phyloP scores from a whole-genome alignment of 2,888 invertebrate species.

The Arenicola marina region DNA sequence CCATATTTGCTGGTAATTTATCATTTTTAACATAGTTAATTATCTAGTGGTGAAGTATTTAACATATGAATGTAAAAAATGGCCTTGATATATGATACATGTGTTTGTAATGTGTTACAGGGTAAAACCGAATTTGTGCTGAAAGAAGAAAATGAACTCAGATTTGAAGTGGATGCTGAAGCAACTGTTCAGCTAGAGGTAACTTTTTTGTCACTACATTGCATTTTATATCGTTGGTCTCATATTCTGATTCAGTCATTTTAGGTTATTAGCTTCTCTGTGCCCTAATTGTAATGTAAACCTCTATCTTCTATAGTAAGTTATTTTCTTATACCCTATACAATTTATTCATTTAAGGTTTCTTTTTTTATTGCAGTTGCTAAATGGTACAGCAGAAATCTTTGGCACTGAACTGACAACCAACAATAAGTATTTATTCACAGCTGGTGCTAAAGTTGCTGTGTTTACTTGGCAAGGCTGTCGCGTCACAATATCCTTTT shows the following conservation, averaged over 20 bases:
- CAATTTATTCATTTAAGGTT: not conserved
- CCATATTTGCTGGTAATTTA: too few relatives aligned
- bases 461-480: conserved; percentile 97
- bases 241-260: too few relatives aligned
- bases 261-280: too few relatives aligned
- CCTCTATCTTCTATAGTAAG: too few relatives aligned
- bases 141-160: conserved; percentile 85
- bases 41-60: too few relatives aligned
- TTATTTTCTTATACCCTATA: not conserved
- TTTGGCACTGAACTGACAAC: conserved; percentile 96
- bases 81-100: too few relatives aligned
- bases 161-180: conserved; percentile 86
- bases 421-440: conserved; percentile 88
- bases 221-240: too few relatives aligned
- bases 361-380: conserved; percentile 67
- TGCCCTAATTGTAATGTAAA: not conserved
- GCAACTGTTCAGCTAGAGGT: conserved; percentile 29
- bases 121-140: conserved; percentile 63
- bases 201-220: conserved; percentile 3
- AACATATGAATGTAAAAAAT: too few relatives aligned
- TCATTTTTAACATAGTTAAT: too few relatives aligned
- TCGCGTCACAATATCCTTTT: conserved; percentile 71
- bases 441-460: conserved; percentile 88
- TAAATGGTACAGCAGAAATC: conserved; percentile 89
- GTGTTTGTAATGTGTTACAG: not conserved